phyloP scores from a whole-genome alignment of 1,140 invertebrate species.

The Parapsyche elsis region DNA sequence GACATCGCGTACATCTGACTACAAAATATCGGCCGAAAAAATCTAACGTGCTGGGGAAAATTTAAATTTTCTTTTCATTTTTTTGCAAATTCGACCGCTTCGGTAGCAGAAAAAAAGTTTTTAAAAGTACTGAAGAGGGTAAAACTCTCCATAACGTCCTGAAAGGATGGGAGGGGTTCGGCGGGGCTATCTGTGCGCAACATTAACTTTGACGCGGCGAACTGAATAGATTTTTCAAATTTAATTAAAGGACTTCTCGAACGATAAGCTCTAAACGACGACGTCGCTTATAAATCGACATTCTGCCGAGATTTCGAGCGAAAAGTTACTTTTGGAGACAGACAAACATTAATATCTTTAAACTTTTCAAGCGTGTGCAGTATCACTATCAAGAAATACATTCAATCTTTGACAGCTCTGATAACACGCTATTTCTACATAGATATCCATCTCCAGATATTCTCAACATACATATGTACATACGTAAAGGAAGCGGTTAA shows the following conservation, averaged over 20 bases:
- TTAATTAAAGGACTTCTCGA: conserved; percentile 22
- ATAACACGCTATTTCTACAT: no score
- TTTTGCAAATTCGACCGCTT: neutral
- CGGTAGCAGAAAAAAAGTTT: neutral
- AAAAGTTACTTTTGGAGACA: no score
- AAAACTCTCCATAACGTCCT: conserved; percentile 8
- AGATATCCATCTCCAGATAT: no score
- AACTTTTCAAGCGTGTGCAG: no score
- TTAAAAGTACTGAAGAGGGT: conserved; percentile 16
- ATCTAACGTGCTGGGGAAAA: no score
- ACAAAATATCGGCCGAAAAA: neutral
- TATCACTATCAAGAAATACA: no score
- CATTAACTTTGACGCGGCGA: conserved; percentile 28
- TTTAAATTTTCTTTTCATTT: neutral
- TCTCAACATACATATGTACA: no score
- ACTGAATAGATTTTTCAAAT: conserved; percentile 30
- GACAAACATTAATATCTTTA: no score
- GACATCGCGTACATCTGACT: conserved; percentile 9
- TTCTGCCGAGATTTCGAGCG: neutral
- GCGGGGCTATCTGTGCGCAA: conserved; percentile 18
- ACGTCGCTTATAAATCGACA: conserved; percentile 5
- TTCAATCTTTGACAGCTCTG: no score
- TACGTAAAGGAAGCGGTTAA: no score
- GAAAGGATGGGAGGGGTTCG: neutral
- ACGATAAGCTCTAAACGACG: neutral